Conservation (phyloP, 2,113 vertebrate species). For the Elachura formosa region DNA sequence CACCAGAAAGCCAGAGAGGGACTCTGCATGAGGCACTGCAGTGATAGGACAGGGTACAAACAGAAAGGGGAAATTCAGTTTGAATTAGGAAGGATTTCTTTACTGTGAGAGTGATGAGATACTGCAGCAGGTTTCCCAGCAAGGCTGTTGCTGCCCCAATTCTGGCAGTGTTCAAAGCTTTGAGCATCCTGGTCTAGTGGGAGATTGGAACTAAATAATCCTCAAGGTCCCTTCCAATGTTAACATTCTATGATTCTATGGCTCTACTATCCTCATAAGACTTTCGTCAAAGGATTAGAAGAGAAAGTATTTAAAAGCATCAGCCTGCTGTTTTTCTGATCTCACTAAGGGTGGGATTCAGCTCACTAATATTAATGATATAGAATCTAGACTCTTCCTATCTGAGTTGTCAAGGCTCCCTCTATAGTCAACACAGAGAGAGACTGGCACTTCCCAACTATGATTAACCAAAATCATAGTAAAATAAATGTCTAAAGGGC, state of each 20-base stretch:
- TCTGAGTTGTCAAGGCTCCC: conserved; percentile 40
- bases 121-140: neutral
- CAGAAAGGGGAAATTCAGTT: neutral
- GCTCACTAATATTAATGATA: neutral
- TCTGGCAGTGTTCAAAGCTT: neutral
- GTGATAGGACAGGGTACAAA: neutral
- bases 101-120: neutral
- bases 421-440: conserved; percentile 23
- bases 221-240: neutral
- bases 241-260: neutral
- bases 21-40: neutral
- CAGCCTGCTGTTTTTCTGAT: neutral
- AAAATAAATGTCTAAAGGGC: neutral
- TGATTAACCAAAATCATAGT: neutral
- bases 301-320: neutral
- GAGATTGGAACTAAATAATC: neutral
- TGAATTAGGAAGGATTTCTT: neutral
- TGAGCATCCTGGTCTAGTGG: neutral
- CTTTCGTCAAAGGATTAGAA: neutral
- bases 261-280: neutral
- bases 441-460: neutral
- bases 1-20: rapidly evolving
- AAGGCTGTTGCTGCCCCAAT: neutral
- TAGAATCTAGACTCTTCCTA: neutral
- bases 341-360: neutral